These are phyloP conservation scores for Tursiops truncatus DNA, from an alignment of 2,113 vertebrate species.

Conservation along the genomic window DNA sequence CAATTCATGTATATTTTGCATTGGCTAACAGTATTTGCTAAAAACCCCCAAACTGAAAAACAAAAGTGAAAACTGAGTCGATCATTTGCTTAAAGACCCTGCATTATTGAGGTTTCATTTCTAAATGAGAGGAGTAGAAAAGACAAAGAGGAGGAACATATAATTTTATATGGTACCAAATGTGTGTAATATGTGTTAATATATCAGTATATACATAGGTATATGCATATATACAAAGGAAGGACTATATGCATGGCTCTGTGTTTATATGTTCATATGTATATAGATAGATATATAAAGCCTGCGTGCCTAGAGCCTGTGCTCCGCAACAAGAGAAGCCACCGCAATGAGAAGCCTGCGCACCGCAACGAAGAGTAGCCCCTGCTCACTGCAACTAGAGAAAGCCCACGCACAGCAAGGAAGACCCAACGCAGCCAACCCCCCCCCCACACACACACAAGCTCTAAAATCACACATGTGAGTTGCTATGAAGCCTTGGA, in stretches of 20 bases:
- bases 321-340: no score
- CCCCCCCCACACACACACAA: no score
- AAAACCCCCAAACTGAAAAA: slow-evolving; percentile 28
- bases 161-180: background rate
- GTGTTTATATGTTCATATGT: background rate
- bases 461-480: background rate
- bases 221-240: background rate
- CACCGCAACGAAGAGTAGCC: no score
- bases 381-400: no score
- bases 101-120: background rate
- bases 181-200: background rate
- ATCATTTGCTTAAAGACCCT: slow-evolving; percentile 52
- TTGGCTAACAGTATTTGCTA: slow-evolving; percentile 62
- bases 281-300: background rate
- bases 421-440: no score
- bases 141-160: background rate
- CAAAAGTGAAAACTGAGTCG: slow-evolving; percentile 10
- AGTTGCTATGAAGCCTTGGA: background rate
- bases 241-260: background rate
- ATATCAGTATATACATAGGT: background rate
- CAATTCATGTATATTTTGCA: slow-evolving; percentile 65
- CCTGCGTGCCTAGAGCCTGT: no score
- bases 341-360: no score
- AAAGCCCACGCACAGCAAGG: no score
- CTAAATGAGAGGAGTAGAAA: background rate